Evolutionary conservation across 2,888 invertebrate species (phyloP).

Genomic region (Drosophila mayaguana): DNA sequence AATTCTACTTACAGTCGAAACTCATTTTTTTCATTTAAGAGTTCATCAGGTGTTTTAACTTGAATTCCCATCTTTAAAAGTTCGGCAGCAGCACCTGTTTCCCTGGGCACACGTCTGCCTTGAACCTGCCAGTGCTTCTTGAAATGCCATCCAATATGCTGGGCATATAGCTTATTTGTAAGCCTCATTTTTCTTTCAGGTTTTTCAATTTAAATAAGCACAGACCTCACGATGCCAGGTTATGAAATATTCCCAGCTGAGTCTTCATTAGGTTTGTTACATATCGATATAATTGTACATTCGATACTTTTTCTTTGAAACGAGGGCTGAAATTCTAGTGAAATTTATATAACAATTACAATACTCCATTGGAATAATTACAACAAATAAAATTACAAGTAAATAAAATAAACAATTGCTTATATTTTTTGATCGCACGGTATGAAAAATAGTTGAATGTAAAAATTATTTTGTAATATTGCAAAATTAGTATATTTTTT

Average conservation of each 20-base stretch:
- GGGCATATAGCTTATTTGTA: constrained; percentile 87
- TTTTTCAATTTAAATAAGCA: constrained; percentile 4
- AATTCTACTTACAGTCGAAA: constrained; percentile 30
- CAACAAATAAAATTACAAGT: too few species aligned
- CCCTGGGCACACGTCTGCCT: constrained; percentile 87
- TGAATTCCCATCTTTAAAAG: constrained; percentile 87
- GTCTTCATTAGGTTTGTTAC: too few species aligned
- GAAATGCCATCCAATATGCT: constrained; percentile 91
- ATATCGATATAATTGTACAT: neutral
- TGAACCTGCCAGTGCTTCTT: constrained; percentile 90
- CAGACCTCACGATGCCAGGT: constrained; percentile 31
- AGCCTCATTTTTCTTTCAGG: constrained; percentile 87
- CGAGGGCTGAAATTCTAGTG: neutral
- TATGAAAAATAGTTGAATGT: neutral
- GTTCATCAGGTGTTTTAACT: constrained; percentile 88
- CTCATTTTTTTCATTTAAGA: constrained; percentile 85
- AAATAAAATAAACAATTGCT: neutral
- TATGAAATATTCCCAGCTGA: constrained; percentile 53
- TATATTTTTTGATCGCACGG: neutral
- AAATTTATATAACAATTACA: neutral
- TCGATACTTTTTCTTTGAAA: neutral
- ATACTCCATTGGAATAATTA: neutral
- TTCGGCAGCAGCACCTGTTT: constrained; percentile 86
- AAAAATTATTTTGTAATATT: neutral
- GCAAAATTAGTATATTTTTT: neutral